phyloP scores from a whole-genome alignment of 2,797 vertebrate species.

The Danio albolineatus region DNA sequence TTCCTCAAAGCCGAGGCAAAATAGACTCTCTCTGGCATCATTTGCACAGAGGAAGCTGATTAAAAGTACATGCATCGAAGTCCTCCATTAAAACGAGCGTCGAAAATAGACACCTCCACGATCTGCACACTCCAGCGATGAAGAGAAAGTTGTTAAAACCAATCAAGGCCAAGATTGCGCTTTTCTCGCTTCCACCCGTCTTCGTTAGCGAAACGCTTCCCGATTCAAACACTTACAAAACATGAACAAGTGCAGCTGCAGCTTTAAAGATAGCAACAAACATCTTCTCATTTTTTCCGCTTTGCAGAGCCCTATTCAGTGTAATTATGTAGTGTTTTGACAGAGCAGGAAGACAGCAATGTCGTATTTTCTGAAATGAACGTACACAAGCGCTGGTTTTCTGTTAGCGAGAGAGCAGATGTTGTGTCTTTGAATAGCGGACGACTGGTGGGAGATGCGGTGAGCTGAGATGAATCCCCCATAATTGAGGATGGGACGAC shows the following conservation, averaged over 20 bases:
- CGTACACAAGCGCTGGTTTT: slow-evolving; percentile 52
- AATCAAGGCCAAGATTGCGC: slow-evolving; percentile 53
- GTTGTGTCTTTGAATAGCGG: slow-evolving; percentile 70
- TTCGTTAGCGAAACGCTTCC: slow-evolving; percentile 45
- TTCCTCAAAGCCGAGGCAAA: slow-evolving; percentile 34
- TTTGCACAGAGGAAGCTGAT: slow-evolving; percentile 46
- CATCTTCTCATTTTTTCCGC: slow-evolving; percentile 66
- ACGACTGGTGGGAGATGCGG: slow-evolving; percentile 71
- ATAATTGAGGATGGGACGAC: slow-evolving; percentile 72
- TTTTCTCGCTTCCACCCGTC: slow-evolving; percentile 38
- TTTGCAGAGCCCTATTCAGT: slow-evolving; percentile 67
- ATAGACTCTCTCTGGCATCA: slow-evolving; percentile 28
- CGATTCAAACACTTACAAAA: slow-evolving; percentile 66
- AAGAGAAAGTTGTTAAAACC: slow-evolving; percentile 56
- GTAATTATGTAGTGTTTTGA: slow-evolving; percentile 78
- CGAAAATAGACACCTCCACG: slow-evolving; percentile 55
- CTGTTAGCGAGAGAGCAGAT: slow-evolving; percentile 73
- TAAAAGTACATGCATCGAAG: slow-evolving; percentile 42
- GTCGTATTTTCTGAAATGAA: slow-evolving; percentile 61
- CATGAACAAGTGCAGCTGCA: slow-evolving; percentile 76
- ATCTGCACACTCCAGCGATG: slow-evolving; percentile 46
- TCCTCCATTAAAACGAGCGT: slow-evolving; percentile 48
- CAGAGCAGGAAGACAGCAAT: slow-evolving; percentile 69
- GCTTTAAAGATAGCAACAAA: slow-evolving; percentile 76
- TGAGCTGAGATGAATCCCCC: slow-evolving; percentile 70